A percentile compares a stretch with the other conserved stretches of the same genome.
Conservation (phyloP, 1,140 invertebrate genomes). For the Heliconius himera region DNA sequence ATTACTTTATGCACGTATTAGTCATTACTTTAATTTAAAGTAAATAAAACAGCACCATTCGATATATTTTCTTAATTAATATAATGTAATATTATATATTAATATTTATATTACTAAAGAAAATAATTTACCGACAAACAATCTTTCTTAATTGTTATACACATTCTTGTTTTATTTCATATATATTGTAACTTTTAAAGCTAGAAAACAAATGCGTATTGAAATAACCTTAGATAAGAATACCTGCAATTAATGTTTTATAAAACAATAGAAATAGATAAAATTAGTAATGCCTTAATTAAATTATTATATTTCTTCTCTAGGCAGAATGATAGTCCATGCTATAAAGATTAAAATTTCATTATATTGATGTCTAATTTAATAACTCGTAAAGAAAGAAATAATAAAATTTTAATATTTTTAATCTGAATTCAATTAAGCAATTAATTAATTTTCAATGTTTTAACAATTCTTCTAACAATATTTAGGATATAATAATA, state of each 20-base stretch:
- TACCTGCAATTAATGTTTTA: background rate
- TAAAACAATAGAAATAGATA: background rate
- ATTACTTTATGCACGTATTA: background rate
- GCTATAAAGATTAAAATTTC: no score
- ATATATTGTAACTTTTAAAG: background rate
- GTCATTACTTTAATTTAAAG: background rate
- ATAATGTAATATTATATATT: background rate
- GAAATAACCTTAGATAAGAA: background rate
- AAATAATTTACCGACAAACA: background rate
- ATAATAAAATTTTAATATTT: no score
- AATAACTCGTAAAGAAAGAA: no score
- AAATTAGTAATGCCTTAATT: background rate
- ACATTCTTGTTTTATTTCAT: background rate
- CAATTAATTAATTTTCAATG: background rate
- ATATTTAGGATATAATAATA: no score
- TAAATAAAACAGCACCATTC: background rate
- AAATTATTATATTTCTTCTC: background rate
- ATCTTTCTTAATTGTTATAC: background rate
- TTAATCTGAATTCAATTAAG: no score
- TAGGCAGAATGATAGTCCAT: background rate
- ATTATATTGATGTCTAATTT: no score
- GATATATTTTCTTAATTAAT: background rate
- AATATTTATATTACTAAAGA: background rate
- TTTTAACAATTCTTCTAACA: background rate
- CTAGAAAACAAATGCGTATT: background rate